A percentile compares a stretch with the other conserved stretches of the same genome.
Conservation (phyloP, 2,888 invertebrate genomes). For the Caenorhabditis panamensis region DNA sequence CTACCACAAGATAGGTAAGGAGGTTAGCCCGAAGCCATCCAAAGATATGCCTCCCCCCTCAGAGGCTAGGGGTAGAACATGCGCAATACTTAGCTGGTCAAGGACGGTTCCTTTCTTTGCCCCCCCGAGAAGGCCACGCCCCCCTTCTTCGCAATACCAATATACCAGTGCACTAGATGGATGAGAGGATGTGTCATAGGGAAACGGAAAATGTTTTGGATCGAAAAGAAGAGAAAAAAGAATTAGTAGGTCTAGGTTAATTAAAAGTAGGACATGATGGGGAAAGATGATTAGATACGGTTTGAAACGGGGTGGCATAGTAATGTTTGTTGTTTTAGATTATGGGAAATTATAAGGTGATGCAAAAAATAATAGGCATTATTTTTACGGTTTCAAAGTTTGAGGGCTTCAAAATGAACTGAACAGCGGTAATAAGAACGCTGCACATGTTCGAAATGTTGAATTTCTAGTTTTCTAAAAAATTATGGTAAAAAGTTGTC, state of each 20-base stretch:
- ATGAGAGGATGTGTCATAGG: not conserved
- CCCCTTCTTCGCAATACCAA: slow-evolving; percentile 18
- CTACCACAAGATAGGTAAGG: not conserved
- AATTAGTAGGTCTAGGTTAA: slow-evolving; percentile 58
- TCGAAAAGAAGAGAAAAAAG: slow-evolving; percentile 6
- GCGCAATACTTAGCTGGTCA: slow-evolving; percentile 65
- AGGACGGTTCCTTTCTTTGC: slow-evolving; percentile 30
- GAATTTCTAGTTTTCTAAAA: no score
- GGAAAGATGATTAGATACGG: slow-evolving; percentile 50
- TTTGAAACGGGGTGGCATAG: not conserved
- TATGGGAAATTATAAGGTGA: not conserved
- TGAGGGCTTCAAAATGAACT: no score
- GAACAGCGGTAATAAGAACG: no score
- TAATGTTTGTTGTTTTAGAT: slow-evolving; percentile 12
- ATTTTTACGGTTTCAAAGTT: no score
- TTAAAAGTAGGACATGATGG: slow-evolving; percentile 58
- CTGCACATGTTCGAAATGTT: no score
- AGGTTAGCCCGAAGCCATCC: not conserved
- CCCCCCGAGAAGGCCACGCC: not conserved
- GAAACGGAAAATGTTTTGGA: no score
- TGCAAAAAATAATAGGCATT: no score
- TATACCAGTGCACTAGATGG: not conserved
- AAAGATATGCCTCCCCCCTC: not conserved
- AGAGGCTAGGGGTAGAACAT: slow-evolving; percentile 36
- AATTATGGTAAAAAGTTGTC: no score